These are phyloP conservation scores for Trichomalopsis sarcophagae DNA, from an alignment of 1,140 invertebrate species.

Conservation along the genomic window DNA sequence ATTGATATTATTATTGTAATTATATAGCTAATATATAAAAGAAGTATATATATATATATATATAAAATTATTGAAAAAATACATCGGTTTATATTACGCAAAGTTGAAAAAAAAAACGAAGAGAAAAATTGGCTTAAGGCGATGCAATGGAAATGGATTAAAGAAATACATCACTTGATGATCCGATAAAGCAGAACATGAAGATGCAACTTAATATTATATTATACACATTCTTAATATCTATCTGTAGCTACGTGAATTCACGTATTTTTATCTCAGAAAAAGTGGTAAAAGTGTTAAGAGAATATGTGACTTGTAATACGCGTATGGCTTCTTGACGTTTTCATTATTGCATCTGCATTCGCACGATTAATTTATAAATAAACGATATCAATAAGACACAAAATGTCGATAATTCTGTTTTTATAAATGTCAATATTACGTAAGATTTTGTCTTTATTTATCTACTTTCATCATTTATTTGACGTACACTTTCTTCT, in stretches of 20 bases:
- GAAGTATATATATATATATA: constrained; percentile 57
- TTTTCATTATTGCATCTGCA: constrained; percentile 76
- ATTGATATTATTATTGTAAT: constrained; percentile 70
- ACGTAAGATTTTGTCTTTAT: constrained; percentile 41
- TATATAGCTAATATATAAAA: constrained; percentile 68
- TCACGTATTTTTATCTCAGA: constrained; percentile 67
- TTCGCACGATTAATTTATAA: constrained; percentile 76
- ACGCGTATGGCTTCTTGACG: constrained; percentile 74
- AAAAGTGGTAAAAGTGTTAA: constrained; percentile 67
- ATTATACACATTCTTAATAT: constrained; percentile 64
- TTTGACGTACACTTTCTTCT: background rate
- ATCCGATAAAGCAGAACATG: constrained; percentile 50
- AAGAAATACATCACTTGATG: constrained; percentile 45
- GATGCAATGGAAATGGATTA: constrained; percentile 49
- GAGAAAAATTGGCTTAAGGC: constrained; percentile 46
- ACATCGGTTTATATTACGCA: constrained; percentile 49
- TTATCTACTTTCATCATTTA: constrained; percentile 9
- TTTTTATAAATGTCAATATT: constrained; percentile 50
- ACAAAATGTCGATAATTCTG: constrained; percentile 48
- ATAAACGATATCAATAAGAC: constrained; percentile 72
- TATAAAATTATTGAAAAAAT: constrained; percentile 50
- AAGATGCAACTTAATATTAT: constrained; percentile 71
- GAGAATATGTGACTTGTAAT: constrained; percentile 72
- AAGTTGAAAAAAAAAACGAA: constrained; percentile 44
- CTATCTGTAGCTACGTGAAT: constrained; percentile 67